Evolutionary conservation across 2,113 vertebrate species (phyloP), one percentile per base, ranked within the genome.

Genomic region (Atherinomorus stipes): DNA sequence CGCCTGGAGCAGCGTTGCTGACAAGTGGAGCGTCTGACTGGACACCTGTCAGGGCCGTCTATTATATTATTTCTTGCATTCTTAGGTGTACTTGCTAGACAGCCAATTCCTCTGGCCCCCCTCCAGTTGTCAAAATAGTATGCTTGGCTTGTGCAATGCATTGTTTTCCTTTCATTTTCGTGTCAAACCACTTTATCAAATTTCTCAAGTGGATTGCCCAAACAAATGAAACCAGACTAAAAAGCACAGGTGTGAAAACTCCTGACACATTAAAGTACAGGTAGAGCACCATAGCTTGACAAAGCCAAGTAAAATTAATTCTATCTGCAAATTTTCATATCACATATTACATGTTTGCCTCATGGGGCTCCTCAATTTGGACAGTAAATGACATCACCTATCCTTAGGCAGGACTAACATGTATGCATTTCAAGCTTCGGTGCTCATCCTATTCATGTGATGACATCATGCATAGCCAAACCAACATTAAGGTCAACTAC

Each of bases 31-130:
- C 22, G 44, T 64, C 62, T 37, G 49, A 50, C 45, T 50, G 62
- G 62, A 50, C 45, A 64, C 44, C 62, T 64, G 44, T 64, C 62
- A 64, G 62, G 31, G 62, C 44, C 45, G 11, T 34, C 28, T 63
- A 42, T 42, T 42, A 15, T 15, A 42, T 19, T 45, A 45, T 45
- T 45, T 45, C 44, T 4, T 7, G 19, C 28, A 58, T 31, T 37
- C 4, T 21, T 11, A 37, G 34, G 56, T 58, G 34, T 38, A 21
- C 19, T 38, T 58, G 31, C 31, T 31, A 58, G 34, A 58, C 56
- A 11, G 22, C 31, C 34, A 58, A 38, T 34, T 58, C n/a, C 56
- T 56, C 26, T 15, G 31, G 1, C 21, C 12, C 11, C 16, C 25
- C 12, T 37, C 19, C n/a, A 64, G 11, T n/a, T 50, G 45, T 18